Percentiles rank a stretch among this genome's conserved stretches.
phyloP scores from a whole-genome alignment of 2,888 invertebrate species.

The Zonitis immaculata region DNA sequence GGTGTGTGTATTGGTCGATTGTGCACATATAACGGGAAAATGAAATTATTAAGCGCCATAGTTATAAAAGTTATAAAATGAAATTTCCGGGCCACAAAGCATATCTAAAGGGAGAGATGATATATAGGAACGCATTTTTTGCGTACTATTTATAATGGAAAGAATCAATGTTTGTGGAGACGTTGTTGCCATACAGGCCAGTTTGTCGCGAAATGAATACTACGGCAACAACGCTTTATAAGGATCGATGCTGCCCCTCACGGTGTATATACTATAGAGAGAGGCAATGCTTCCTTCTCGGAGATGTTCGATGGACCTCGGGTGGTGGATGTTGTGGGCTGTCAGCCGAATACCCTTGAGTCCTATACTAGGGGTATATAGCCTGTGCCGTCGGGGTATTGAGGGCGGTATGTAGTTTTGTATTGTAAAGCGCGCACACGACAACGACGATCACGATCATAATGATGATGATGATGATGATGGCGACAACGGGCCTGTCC shows the following conservation, averaged over 20 bases:
- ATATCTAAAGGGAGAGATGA: constrained; percentile 47
- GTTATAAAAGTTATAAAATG: constrained; percentile 50
- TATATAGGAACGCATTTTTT: constrained; percentile 51
- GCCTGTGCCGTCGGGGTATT: constrained; percentile 7
- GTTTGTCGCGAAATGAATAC: constrained; percentile 38
- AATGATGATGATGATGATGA: not conserved
- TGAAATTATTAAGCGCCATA: constrained; percentile 46
- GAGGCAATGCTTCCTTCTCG: constrained; percentile 41
- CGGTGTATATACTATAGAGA: too few species aligned
- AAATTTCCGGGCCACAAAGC: constrained; percentile 50
- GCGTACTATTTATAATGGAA: constrained; percentile 51
- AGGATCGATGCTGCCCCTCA: constrained; percentile 40
- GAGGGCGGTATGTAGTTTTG: not conserved
- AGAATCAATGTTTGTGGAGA: constrained; percentile 48
- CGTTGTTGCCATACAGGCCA: constrained; percentile 23
- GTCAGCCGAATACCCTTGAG: constrained; percentile 24
- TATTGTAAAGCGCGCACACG: not conserved
- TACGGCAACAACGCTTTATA: constrained; percentile 37
- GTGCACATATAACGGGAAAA: constrained; percentile 35
- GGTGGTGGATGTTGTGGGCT: constrained; percentile 26
- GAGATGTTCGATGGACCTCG: constrained; percentile 40
- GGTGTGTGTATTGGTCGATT: constrained; percentile 30
- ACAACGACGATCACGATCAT: not conserved
- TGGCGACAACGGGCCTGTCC: constrained; percentile 8
- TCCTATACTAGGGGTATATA: constrained; percentile 13